phyloP scores from a whole-genome alignment of 2,113 vertebrate genomes.

The Pelmatolapia mariae region DNA sequence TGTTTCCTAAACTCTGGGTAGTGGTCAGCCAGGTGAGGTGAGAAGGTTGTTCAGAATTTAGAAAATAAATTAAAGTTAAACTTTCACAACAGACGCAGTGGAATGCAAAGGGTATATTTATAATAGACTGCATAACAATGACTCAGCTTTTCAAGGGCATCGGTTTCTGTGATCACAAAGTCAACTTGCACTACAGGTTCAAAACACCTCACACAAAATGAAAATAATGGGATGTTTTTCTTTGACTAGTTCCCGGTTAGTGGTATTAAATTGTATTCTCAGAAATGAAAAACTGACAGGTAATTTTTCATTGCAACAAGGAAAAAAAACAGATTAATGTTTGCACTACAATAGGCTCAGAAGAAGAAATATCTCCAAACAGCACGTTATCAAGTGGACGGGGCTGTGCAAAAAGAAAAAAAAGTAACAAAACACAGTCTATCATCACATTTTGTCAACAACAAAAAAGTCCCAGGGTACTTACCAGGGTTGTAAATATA shows the following conservation, averaged over 20 bases:
- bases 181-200: not conserved
- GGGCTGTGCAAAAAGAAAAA: not conserved
- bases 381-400: not conserved
- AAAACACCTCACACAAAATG: not conserved
- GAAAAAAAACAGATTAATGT: not conserved
- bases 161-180: not conserved
- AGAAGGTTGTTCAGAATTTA: not conserved
- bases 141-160: not conserved
- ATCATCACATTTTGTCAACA: not conserved
- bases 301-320: not conserved
- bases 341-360: not conserved
- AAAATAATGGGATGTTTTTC: constrained; percentile 6
- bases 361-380: not conserved
- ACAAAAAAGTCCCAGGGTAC: constrained; percentile 31
- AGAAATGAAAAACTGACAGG: constrained; percentile 15
- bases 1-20: constrained; percentile 12
- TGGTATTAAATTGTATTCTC: constrained; percentile 8
- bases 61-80: not conserved
- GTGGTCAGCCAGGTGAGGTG: not conserved
- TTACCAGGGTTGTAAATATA: constrained; percentile 98
- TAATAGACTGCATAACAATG: not conserved
- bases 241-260: not conserved
- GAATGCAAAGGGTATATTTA: not conserved
- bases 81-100: not conserved
- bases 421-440: not conserved